These are phyloP conservation scores for Coreius guichenoti DNA, from an alignment of 2,797 vertebrate species.

Conservation along the genomic window DNA sequence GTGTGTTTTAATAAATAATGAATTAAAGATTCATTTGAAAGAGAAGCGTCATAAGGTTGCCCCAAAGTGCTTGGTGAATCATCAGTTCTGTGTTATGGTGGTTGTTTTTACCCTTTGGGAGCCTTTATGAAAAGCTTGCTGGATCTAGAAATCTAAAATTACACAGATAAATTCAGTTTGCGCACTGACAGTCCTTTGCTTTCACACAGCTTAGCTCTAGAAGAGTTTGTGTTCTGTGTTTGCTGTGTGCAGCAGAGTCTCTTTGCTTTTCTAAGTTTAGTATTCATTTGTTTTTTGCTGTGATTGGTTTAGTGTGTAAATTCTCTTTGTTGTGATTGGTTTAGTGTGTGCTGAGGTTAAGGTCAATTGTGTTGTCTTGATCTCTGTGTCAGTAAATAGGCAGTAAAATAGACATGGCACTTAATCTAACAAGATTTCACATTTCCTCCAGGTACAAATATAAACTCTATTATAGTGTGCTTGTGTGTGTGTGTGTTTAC, in stretches of 20 bases:
- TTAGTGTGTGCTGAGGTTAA: slow-evolving; percentile 58
- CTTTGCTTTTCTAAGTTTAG: slow-evolving; percentile 31
- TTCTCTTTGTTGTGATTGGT: slow-evolving; percentile 59
- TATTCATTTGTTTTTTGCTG: slow-evolving; percentile 50
- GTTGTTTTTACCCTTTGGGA: slow-evolving; percentile 39
- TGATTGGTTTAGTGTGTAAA: slow-evolving; percentile 55
- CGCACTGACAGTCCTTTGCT: slow-evolving; percentile 20
- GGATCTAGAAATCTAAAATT: slow-evolving; percentile 34
- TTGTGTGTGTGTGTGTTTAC: slow-evolving; percentile 16
- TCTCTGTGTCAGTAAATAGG: slow-evolving; percentile 65
- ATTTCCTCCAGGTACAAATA: slow-evolving; percentile 51
- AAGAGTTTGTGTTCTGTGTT: slow-evolving; percentile 11
- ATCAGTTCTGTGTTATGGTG: slow-evolving; percentile 32
- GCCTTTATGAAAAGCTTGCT: slow-evolving; percentile 34
- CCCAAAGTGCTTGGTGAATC: slow-evolving; percentile 31
- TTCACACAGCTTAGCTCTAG: not conserved
- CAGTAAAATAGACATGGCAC: slow-evolving; percentile 69
- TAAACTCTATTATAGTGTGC: slow-evolving; percentile 50
- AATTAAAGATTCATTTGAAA: slow-evolving; percentile 34
- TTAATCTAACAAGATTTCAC: slow-evolving; percentile 72
- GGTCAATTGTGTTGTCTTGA: slow-evolving; percentile 64
- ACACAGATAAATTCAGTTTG: slow-evolving; percentile 39
- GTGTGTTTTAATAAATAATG: slow-evolving; percentile 22
- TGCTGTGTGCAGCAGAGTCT: slow-evolving; percentile 6
- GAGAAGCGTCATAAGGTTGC: slow-evolving; percentile 15